Evolutionary conservation across 2,113 vertebrate species (phyloP), one percentile per base, ranked within the genome.

Genomic region (Gavia stellata): DNA sequence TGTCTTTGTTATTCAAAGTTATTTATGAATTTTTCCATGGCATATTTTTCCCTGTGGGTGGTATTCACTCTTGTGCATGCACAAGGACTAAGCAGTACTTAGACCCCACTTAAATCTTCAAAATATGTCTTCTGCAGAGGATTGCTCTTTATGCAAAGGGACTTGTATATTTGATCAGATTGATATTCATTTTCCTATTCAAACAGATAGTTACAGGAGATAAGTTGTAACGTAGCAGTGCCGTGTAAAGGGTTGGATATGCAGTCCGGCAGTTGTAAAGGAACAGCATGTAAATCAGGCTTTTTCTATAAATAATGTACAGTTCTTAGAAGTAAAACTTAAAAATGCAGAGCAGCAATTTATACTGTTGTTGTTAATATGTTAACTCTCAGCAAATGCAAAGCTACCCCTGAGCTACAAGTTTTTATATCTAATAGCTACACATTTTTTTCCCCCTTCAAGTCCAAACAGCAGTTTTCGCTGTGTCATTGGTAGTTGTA

Each of bases 81-180:
- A 88, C 89, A 74, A 88, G 86, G 89, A 90, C 88, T 80, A 34
- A 62, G 74, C 67, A 86, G 67, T 71, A 55, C 82, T 92, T 90
- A 81, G 90, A 92, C 90, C 81, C 62, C 94, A 80, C 87, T 96
- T 96, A 83, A 95, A 96, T 90, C 94, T 95, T 96, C 93, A 95
- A 75, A 96, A 87, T 79, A 2, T 5, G 28, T 79, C 86, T 94
- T 92, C 78, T 92, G 70, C 88, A 89, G 78, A 75, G 92, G 88
- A 62, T 72, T 94, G 92, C 90, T 91, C 88, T 96, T 85, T 89
- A 74, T 91, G 89, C 81, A 44, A 8, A 80, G 71, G 62, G 56
- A 26, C 78, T 79, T 61, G 86, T 55, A 2, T 85, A 17, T 95
- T 87, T 95, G 94, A 92, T 94, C 91, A 94, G 78, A 90, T 58